Conservation (phyloP, 2,888 invertebrate genomes). For the Lissonota sp. region DNA sequence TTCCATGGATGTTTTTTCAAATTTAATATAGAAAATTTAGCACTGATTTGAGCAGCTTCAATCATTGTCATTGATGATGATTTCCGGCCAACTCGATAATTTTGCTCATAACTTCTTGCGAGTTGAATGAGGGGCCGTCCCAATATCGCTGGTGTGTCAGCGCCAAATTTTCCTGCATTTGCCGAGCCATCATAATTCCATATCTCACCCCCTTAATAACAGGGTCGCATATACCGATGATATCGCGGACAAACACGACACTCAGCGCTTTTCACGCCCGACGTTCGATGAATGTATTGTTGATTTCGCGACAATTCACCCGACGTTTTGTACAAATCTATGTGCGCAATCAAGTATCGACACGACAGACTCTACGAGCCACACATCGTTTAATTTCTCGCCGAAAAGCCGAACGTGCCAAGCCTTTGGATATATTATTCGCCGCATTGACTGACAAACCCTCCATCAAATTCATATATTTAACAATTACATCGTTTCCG, state of each 20-base stretch:
- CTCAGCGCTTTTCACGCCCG: constrained; percentile 30
- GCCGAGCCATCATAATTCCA: background rate
- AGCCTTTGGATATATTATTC: constrained; percentile 68
- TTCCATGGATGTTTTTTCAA: too few species aligned
- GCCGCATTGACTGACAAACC: constrained; percentile 71
- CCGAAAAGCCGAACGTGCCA: background rate
- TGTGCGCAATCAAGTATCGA: background rate
- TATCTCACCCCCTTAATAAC: too few species aligned
- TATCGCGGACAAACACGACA: constrained; percentile 70
- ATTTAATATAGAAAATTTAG: too few species aligned
- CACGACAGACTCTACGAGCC: constrained; percentile 5
- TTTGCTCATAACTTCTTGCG: too few species aligned
- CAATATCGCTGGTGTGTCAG: background rate
- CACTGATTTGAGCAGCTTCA: too few species aligned
- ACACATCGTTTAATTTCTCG: constrained; percentile 11
- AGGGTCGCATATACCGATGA: constrained; percentile 69
- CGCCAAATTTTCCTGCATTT: constrained; percentile 6
- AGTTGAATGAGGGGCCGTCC: too few species aligned
- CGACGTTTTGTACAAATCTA: constrained; percentile 57
- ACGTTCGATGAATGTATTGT: constrained; percentile 77
- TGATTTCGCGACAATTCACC: constrained; percentile 78
- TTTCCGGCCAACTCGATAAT: too few species aligned
- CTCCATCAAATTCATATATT: constrained; percentile 77
- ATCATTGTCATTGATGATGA: too few species aligned
- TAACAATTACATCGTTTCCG: constrained; percentile 77